These are phyloP conservation scores for Watsonalla binaria DNA, from an alignment of 2,888 invertebrate species.

Conservation along the genomic window DNA sequence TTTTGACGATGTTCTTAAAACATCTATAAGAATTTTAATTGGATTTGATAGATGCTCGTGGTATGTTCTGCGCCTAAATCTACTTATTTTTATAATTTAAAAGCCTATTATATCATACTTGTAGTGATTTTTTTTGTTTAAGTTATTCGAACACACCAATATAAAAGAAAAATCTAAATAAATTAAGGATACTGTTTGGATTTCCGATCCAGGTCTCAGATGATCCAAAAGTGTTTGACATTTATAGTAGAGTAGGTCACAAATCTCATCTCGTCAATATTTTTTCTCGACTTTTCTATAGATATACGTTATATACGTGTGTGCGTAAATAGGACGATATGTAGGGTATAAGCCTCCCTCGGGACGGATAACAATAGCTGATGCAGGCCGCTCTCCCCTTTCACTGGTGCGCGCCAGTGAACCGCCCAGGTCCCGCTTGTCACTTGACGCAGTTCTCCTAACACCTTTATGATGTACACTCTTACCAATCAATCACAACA, in stretches of 20 bases:
- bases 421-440: constrained; percentile 47
- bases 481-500: constrained; percentile 10
- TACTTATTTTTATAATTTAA: no score
- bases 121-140: no score
- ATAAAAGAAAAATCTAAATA: no score
- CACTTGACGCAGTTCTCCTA: constrained; percentile 46
- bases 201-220: no score
- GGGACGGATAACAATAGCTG: constrained; percentile 74
- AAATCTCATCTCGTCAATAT: background rate
- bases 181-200: no score
- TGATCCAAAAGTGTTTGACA: no score
- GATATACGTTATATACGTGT: constrained; percentile 34
- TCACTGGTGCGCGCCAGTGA: constrained; percentile 73
- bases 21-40: background rate
- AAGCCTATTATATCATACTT: no score
- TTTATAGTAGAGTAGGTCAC: background rate
- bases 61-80: no score
- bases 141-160: no score
- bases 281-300: background rate
- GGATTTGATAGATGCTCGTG: no score
- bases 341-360: constrained; percentile 50
- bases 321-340: constrained; percentile 64
- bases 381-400: constrained; percentile 59
- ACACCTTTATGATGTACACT: constrained; percentile 43
- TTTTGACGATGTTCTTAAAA: constrained; percentile 18